Base-by-base conservation (phyloP, 1,140 invertebrate species). In the Delia radicum region DNA sequence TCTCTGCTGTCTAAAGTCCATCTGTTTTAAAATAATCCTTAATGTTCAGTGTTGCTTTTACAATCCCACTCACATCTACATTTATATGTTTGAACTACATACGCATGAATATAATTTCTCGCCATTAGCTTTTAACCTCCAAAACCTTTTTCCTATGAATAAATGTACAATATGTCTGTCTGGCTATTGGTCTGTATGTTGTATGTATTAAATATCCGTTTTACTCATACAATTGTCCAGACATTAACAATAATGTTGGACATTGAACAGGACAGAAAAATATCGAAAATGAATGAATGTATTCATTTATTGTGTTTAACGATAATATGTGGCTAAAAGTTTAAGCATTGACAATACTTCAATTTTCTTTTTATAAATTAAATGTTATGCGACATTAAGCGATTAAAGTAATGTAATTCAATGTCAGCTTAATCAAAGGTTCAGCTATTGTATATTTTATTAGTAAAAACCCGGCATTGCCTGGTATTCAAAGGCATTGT, bases 341-440 rank as follows among this genome's bases (percentile, higher is more conserved):
- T 55, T 55, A 55, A 55, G 48, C 48, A 18, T 55, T 18, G 2
- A 55, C 4, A 55, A 55, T 21, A 24, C 18, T 10, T 33, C 4
- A 18, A 21, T 21, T 7, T 55, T 7, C 48, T n/a, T n/a, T 55
- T 2, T 55, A 67, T 67, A 67, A 67, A 67, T 67, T 67, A 27
- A 67, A 67, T 67, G 63, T 67, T 67, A 67, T 67, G 63, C 63
- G 63, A 67, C 63, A 67, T 67, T 67, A 67, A 67, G 63, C 63
- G 63, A 67, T 67, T 67, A 31, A 28, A 67, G 29, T 31, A 67
- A 67, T 67, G 63, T 67, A 31, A 31, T 67, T 27, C n/a, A 18
- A 67, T 67, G 48, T 55, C 48, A 55, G 48, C 48, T 55, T 55
- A 55, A 55, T 55, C 48, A 55, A 55, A 55, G 48, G 48, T 55